Evolutionary conservation across 2,888 invertebrate genomes (phyloP).

Genomic region (Hartigia nigra): DNA sequence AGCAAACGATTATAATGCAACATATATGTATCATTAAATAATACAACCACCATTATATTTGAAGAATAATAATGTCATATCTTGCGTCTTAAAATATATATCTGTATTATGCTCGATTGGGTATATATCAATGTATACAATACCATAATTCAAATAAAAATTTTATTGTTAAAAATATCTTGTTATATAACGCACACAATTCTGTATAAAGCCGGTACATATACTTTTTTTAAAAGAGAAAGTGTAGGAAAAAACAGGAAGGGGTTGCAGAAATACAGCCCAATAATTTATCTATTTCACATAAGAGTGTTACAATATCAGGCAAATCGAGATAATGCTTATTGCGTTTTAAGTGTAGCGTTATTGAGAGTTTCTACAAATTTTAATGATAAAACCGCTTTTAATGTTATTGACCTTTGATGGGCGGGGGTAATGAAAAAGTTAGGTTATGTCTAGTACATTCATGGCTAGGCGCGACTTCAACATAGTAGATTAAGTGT

Average conservation of each 20-base stretch:
- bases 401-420: slow-evolving; percentile 51
- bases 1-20: not conserved
- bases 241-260: not conserved
- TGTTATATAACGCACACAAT: not conserved
- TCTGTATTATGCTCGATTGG: not conserved
- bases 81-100: not conserved
- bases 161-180: not conserved
- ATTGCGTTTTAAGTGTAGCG: not conserved
- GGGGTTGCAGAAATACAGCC: not conserved
- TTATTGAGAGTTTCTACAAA: not conserved
- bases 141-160: not conserved
- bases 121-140: not conserved
- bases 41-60: not conserved
- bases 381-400: slow-evolving; percentile 2
- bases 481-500: not conserved
- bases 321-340: not conserved
- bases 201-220: not conserved
- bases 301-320: not conserved
- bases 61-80: not conserved
- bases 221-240: not conserved
- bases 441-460: slow-evolving; percentile 52
- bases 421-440: slow-evolving; percentile 33
- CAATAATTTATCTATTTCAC: not conserved
- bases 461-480: slow-evolving; percentile 23
- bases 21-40: not conserved